Conservation (phyloP, 1,140 invertebrate species). For the Radopholus similis region DNA sequence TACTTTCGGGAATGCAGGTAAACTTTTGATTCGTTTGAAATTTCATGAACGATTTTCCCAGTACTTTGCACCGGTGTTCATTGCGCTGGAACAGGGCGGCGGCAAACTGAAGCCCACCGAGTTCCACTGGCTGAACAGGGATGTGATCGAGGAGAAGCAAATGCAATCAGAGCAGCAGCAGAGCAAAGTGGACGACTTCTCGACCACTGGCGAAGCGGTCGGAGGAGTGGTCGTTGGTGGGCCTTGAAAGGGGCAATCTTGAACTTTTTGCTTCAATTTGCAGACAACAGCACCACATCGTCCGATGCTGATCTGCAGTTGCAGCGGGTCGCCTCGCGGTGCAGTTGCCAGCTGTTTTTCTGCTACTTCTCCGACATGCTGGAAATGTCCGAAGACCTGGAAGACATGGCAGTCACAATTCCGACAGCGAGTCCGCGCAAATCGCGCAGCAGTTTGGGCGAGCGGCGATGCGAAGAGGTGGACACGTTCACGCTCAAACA, state of each 20-base stretch:
- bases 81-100: conserved; percentile 23
- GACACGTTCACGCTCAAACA: conserved; percentile 97
- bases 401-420: conserved; percentile 63
- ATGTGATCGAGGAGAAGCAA: conserved; percentile 56
- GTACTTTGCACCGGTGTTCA: conserved; percentile 71
- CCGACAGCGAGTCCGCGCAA: background rate
- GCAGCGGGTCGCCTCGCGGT: conserved; percentile 90
- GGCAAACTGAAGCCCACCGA: conserved; percentile 67
- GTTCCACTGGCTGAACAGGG: conserved; percentile 82
- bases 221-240: conserved; percentile 72
- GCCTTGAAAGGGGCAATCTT: background rate
- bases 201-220: conserved; percentile 76
- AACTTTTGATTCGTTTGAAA: conserved; percentile 64
- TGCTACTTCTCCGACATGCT: conserved; percentile 82
- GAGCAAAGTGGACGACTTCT: conserved; percentile 44
- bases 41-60: conserved; percentile 64
- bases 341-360: conserved; percentile 96
- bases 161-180: conserved; percentile 19
- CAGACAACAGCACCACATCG: conserved; percentile 1
- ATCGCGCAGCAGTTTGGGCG: conserved; percentile 12
- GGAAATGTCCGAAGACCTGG: conserved; percentile 66
- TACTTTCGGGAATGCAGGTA: conserved; percentile 80
- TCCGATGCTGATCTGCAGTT: conserved; percentile 66
- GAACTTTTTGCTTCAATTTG: conserved; percentile 7
- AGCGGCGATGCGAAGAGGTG: conserved; percentile 69